phyloP scores from a whole-genome alignment of 2,797 vertebrate genomes.

The Vultur gryphus region DNA sequence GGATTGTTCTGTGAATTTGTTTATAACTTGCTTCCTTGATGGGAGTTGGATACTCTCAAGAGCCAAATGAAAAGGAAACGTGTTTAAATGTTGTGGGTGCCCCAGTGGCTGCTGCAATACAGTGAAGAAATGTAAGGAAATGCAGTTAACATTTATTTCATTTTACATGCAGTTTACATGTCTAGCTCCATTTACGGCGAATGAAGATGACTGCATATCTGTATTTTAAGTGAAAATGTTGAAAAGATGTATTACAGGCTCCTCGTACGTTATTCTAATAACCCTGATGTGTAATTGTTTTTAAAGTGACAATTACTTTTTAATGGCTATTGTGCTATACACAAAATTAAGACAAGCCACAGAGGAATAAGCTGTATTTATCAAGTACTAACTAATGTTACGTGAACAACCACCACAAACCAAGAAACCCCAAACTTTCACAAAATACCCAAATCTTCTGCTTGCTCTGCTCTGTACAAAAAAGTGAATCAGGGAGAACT shows the following conservation, averaged over 20 bases:
- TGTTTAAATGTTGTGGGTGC: neutral
- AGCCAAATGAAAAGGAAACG: neutral
- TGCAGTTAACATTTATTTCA: neutral
- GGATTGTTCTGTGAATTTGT: neutral
- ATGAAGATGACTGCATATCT: neutral
- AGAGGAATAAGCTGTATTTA: neutral
- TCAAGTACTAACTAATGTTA: neutral
- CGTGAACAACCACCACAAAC: accelerated
- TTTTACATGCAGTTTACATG: neutral
- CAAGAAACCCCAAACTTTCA: neutral
- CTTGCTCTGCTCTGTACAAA: neutral
- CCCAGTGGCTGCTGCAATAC: neutral
- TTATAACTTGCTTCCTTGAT: neutral
- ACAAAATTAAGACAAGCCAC: neutral
- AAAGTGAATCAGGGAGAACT: neutral
- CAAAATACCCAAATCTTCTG: neutral
- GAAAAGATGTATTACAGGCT: neutral
- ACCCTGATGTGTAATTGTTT: neutral
- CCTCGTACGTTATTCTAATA: neutral
- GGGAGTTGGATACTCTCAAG: neutral
- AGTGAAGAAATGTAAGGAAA: neutral
- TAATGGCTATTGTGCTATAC: neutral
- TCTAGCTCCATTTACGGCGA: neutral
- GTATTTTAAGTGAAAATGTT: neutral
- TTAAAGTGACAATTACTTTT: neutral